Conservation (phyloP, 1,140 invertebrate species). For the Gerris buenoi region DNA sequence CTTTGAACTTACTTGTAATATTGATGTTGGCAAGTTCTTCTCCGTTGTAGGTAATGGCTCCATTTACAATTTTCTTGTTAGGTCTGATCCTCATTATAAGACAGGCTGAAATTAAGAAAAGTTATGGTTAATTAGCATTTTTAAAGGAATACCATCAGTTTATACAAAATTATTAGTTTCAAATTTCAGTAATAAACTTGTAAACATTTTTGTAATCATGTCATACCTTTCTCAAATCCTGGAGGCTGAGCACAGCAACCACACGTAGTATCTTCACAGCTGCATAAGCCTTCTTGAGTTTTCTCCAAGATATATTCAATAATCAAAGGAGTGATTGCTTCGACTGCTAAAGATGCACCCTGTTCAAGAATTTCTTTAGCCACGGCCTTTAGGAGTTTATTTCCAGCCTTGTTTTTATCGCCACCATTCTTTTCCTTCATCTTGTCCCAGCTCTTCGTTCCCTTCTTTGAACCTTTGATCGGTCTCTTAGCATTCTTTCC, state of each 20-base stretch:
- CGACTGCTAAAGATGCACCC: neutral
- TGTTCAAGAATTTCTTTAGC: neutral
- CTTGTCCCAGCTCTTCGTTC: neutral
- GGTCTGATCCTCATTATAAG: neutral
- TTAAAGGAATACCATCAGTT: neutral
- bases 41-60: neutral
- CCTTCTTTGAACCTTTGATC: neutral
- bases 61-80: neutral
- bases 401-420: neutral
- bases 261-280: neutral
- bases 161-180: neutral
- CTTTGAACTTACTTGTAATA: neutral
- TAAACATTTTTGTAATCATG: neutral
- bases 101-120: neutral
- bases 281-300: neutral
- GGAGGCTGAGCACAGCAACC: neutral
- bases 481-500: neutral
- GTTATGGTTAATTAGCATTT: no score
- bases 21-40: neutral
- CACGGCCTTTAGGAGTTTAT: neutral
- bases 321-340: neutral
- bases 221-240: neutral
- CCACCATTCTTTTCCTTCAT: neutral
- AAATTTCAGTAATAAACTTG: neutral
- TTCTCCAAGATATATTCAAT: neutral